Evolutionary conservation across 35 echinoderm and acorn worm species (phyloP).

Genomic region (Lytechinus variegatus): DNA sequence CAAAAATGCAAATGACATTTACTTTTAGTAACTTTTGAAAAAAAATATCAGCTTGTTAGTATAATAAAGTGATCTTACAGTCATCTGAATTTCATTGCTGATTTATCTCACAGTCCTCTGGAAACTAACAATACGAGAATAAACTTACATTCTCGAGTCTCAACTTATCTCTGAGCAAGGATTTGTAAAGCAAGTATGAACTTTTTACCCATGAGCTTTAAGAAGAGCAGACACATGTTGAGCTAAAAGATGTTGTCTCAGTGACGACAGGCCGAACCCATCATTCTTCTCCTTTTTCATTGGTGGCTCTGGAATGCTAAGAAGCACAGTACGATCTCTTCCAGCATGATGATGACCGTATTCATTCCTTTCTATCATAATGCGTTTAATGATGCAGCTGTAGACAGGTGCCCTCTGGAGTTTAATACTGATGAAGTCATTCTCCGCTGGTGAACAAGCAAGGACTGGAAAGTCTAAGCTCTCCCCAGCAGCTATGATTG

Average conservation of each 20-base stretch:
- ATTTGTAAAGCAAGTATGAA: neutral
- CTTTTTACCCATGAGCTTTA: constrained; percentile 4
- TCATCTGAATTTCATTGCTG: neutral
- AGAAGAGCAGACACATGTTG: constrained; percentile 29
- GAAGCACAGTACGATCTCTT: neutral
- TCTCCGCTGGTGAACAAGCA: neutral
- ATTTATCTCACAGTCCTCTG: neutral
- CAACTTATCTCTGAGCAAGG: neutral
- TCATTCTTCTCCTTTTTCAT: neutral
- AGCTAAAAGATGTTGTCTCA: neutral
- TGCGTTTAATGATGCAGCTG: neutral
- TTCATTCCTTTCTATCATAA: neutral
- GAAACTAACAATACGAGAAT: neutral
- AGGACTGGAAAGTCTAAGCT: neutral
- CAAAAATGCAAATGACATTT: too few relatives aligned
- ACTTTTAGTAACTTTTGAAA: too few relatives aligned
- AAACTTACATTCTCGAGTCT: neutral
- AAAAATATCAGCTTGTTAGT: too few relatives aligned
- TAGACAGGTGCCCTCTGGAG: neutral
- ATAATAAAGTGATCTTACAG: neutral
- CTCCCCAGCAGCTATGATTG: neutral
- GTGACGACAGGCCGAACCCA: neutral
- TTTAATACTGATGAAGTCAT: constrained; percentile 7
- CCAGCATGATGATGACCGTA: neutral
- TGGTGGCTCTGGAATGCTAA: neutral